Evolutionary conservation across 2,113 vertebrate genomes (phyloP), one percentile per base, ranked within the genome.

Genomic region (Plestiodon gilberti): DNA sequence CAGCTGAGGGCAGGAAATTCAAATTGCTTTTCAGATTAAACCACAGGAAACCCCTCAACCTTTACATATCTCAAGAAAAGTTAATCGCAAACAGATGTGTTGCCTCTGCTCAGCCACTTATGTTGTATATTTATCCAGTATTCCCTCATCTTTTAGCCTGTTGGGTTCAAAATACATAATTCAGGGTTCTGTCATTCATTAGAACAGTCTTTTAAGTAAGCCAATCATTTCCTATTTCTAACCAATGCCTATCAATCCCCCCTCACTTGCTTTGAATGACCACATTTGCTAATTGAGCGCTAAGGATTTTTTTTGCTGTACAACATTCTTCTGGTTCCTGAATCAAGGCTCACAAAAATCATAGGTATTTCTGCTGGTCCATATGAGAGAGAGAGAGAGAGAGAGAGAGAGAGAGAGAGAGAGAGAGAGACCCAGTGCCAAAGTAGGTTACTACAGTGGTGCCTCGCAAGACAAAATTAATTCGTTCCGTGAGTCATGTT

Each of bases 11-110:
- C 88, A 82, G 90, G 93, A 97, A 96, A 93, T 92, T 79, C 80
- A 95, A 95, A 96, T 85, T 91, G 85, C 87, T 93, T 88, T 93
- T 94, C 87, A 93, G 94, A 94, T 95, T 95, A 93, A 95, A 91
- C 89, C 88, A 89, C 35, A 10, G 92, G 91, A 95, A 95, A 62
- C 28, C 28, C 61, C 70, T 82, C 59, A 91, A 86, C 89, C 85
- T 67, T 88, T 88, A 67, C 89, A 93, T 89, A 85, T 94, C 91
- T 94, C 89, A 78, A 86, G 65, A 25, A 87, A 71, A 87, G 78
- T 88, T 97, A 95, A 96, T 92, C 90, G 80, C 90, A 96, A 96
- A 93, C 96, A 97, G 94, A 95, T 92, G 89, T 78, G 93, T 85
- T 89, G 59, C 62, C 91, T 89, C 40, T 89, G 71, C 85, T 67